Base-by-base conservation (phyloP, 2,888 invertebrate species). In the Cotesia congregata region DNA sequence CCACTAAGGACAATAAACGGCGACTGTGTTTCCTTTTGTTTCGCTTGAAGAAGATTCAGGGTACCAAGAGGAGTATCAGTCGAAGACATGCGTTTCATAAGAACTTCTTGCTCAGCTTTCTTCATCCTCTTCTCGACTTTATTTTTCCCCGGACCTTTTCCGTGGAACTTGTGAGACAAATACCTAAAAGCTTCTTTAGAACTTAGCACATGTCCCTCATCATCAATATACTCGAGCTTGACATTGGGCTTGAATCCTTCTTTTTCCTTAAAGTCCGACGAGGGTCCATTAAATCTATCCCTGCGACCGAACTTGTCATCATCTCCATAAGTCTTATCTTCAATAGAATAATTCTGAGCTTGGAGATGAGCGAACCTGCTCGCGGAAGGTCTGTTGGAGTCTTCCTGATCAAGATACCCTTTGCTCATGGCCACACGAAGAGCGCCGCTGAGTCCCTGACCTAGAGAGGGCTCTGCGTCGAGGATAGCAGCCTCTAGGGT, bases 121-220 rank as follows among this genome's bases (percentile, higher is more conserved):
- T 98, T 97, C 90, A 97, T 93, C 81, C 98, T 92, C 88, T 99
- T 99, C 90, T 99, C 99, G 84, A 95, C 94, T 91, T 99, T 99
- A 91, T 98, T 98, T 90, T 99, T 99, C 74, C 99, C 99, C 20
- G 99, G 98, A 1, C 98, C 98, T 91, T 99, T 99, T 73, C 99
- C 99, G 91, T 99, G 99, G 91, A 99, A 99, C 91, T 98, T 98
- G 90, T 98, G 99, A 38, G 97, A 98, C 74, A 99, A 92, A 91
- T 97, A 97, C 82, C 96, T 92, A 91, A 98, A 99, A 69, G 99
- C 99, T 91, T 99, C 99, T 90, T 99, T 99, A 76, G 96, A 94
- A 85, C 95, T 95, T 78, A 99, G 92, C 83, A 96, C 93, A 75
- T 97, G 94, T 0, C 99, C 99, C 86, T 96, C 96, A 87, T 98